A percentile compares a stretch with the other conserved stretches of the same genome.
phyloP scores from a whole-genome alignment of 2,888 invertebrate species.

The Lasioglossum zephyrum region DNA sequence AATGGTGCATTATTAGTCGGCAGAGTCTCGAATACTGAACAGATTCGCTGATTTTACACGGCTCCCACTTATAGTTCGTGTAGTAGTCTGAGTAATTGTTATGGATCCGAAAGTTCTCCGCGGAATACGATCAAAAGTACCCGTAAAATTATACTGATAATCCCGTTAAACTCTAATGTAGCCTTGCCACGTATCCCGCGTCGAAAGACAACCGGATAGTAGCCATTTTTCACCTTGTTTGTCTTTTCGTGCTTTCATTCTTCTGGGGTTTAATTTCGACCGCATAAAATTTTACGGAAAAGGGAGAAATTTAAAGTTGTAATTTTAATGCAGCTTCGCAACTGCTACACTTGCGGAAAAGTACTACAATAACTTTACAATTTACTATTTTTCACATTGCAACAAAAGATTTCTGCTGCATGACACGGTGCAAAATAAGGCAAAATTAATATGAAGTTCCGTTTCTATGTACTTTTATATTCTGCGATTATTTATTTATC shows the following conservation, averaged over 20 bases:
- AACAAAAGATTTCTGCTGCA: not conserved
- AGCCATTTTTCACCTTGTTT: slow-evolving; percentile 4
- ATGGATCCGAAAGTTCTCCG: slow-evolving; percentile 41
- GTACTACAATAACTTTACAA: not conserved
- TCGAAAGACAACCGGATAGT: slow-evolving; percentile 25
- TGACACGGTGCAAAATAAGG: not conserved
- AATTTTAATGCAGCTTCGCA: not conserved
- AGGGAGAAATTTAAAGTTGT: not conserved
- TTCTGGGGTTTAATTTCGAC: not conserved
- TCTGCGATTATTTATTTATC: not conserved
- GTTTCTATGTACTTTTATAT: not conserved
- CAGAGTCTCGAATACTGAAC: slow-evolving; percentile 30
- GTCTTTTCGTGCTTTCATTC: slow-evolving; percentile 10
- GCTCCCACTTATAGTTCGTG: slow-evolving; percentile 23
- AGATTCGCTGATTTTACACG: slow-evolving; percentile 25
- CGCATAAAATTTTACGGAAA: not conserved
- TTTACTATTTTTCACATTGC: not conserved
- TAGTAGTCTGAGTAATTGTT: slow-evolving; percentile 47
- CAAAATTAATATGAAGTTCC: too few species aligned
- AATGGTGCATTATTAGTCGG: slow-evolving; percentile 17
- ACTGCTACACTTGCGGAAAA: not conserved
- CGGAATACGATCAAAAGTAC: slow-evolving; percentile 25
- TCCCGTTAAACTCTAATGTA: slow-evolving; percentile 55
- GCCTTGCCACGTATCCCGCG: slow-evolving; percentile 30
- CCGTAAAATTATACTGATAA: slow-evolving; percentile 53